Percentiles rank a stretch among this genome's conserved stretches.
These are phyloP conservation scores for Sorex fumeus DNA, from an alignment of 2,113 vertebrate species.

Conservation along the genomic window DNA sequence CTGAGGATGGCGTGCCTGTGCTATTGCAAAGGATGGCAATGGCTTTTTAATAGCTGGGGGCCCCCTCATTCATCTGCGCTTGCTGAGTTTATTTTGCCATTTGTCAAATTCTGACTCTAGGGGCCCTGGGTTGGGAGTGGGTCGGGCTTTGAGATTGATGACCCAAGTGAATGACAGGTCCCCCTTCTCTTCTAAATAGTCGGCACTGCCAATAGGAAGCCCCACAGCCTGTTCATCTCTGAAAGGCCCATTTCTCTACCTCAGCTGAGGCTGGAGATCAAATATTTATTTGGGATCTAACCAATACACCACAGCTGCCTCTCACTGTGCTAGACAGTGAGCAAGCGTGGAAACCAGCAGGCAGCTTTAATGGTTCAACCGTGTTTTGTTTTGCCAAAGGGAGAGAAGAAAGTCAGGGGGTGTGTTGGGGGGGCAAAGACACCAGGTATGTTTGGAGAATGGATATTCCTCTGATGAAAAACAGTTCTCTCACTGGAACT, in stretches of 20 bases:
- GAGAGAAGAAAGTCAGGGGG: not conserved
- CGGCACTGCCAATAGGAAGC: not conserved
- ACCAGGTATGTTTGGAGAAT: not conserved
- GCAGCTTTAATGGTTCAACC: slow-evolving; percentile 41
- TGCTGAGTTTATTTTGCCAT: slow-evolving; percentile 81
- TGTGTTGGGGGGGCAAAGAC: not conserved
- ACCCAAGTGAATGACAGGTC: slow-evolving; percentile 59
- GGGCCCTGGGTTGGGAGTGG: slow-evolving; percentile 42
- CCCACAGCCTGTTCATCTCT: slow-evolving; percentile 16
- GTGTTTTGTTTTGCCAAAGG: slow-evolving; percentile 40
- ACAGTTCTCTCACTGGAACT: not conserved
- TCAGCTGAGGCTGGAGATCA: slow-evolving; percentile 67
- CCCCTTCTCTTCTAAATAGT: slow-evolving; percentile 50
- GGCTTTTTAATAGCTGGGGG: slow-evolving; percentile 80
- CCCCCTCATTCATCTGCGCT: slow-evolving; percentile 56
- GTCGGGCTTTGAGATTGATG: slow-evolving; percentile 67
- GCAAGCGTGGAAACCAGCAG: slow-evolving; percentile 11
- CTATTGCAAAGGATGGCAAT: slow-evolving; percentile 48
- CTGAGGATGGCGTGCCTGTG: not conserved
- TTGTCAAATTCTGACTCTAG: slow-evolving; percentile 80
- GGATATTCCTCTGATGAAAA: not conserved
- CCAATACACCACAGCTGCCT: slow-evolving; percentile 67
- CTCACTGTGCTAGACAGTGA: slow-evolving; percentile 50
- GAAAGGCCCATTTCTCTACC: slow-evolving; percentile 64
- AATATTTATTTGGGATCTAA: slow-evolving; percentile 76